These are phyloP conservation scores for Diadema setosum DNA, from an alignment of 35 echinoderm and acorn worm genomes.

Conservation along the genomic window DNA sequence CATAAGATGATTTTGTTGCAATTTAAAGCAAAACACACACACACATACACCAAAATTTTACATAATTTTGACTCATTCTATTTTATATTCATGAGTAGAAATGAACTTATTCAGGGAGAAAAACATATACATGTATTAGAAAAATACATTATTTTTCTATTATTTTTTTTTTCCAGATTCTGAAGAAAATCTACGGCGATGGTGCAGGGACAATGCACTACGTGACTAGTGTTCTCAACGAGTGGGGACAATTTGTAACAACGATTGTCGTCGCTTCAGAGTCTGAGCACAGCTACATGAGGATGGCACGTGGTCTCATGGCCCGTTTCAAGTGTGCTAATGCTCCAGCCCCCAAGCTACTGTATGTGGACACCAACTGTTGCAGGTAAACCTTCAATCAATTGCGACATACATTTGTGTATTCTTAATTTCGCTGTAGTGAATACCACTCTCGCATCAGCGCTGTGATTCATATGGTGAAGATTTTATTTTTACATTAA, in stretches of 20 bases:
- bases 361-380: constrained; percentile 68
- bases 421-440: no score
- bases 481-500: no score
- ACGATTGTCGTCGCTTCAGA: constrained; percentile 44
- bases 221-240: constrained; percentile 44
- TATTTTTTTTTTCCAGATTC: constrained; percentile 20
- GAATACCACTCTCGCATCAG: no score
- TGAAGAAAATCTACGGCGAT: constrained; percentile 49
- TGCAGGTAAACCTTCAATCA: constrained; percentile 27
- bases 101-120: no score
- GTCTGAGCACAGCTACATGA: constrained; percentile 20
- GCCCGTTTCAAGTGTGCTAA: constrained; percentile 41
- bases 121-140: background rate
- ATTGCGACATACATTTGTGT: no score
- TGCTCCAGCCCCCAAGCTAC: constrained; percentile 17
- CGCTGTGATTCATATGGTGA: no score
- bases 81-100: background rate
- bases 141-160: background rate
- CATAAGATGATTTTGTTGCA: no score
- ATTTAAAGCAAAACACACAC: no score
- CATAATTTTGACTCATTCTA: no score
- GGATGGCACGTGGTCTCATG: constrained; percentile 29
- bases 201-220: constrained; percentile 43
- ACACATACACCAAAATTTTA: no score
- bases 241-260: constrained; percentile 62